Conservation (phyloP, 1,140 invertebrate species). For the Papilio helenus region DNA sequence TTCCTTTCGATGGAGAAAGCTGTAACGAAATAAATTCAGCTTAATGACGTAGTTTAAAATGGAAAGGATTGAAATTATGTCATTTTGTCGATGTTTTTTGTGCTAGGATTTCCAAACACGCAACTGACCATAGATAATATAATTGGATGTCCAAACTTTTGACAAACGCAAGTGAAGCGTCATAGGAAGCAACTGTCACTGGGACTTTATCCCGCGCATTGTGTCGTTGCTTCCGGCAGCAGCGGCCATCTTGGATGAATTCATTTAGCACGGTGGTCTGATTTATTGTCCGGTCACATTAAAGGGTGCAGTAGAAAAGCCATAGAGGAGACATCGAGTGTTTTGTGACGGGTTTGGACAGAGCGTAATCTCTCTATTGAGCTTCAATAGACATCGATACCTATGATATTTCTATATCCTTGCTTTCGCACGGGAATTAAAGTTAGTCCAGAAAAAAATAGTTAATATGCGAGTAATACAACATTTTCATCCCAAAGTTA, state of each 20-base stretch:
- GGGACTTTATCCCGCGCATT: constrained; percentile 27
- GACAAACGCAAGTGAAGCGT: constrained; percentile 32
- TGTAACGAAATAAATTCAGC: not conserved
- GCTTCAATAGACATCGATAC: constrained; percentile 32
- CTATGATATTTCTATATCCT: not conserved
- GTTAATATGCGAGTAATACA: too few relatives aligned
- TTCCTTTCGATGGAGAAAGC: not conserved
- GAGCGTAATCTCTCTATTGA: constrained; percentile 37
- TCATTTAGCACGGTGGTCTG: constrained; percentile 33
- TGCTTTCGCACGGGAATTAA: constrained; percentile 28
- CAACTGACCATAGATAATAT: constrained; percentile 39
- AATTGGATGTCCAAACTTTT: constrained; percentile 35
- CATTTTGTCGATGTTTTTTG: constrained; percentile 6
- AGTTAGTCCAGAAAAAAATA: not conserved
- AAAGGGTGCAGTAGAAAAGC: constrained; percentile 34
- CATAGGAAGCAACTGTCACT: constrained; percentile 37
- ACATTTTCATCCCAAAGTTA: too few relatives aligned
- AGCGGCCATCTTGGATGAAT: constrained; percentile 28
- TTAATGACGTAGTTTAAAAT: constrained; percentile 14
- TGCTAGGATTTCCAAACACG: constrained; percentile 8
- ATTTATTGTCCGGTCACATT: constrained; percentile 31
- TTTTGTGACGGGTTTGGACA: constrained; percentile 34
- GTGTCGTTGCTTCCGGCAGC: constrained; percentile 26
- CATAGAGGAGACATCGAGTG: constrained; percentile 30
- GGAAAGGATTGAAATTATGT: constrained; percentile 20